Percentiles rank a stretch among this genome's conserved stretches.
Conservation (phyloP, 2,888 invertebrate genomes). For the Meloe dianella region DNA sequence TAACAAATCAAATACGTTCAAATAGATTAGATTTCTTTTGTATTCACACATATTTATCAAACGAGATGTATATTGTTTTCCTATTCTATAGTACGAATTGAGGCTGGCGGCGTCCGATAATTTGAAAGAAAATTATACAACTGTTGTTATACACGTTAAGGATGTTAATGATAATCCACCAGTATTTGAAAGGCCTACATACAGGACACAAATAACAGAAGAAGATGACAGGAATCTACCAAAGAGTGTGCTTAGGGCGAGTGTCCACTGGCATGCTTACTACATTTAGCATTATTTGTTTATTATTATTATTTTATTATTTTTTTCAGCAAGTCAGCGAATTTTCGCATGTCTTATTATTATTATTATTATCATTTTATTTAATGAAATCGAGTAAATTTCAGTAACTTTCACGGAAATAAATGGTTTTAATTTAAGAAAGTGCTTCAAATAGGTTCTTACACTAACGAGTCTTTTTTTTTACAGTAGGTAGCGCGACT, state of each 20-base stretch:
- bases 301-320: background rate
- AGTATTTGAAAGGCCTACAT: constrained; percentile 92
- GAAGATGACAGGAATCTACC: constrained; percentile 94
- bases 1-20: no score
- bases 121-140: constrained; percentile 96
- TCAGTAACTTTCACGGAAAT: background rate
- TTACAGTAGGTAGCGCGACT: background rate
- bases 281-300: background rate
- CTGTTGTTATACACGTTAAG: constrained; percentile 95
- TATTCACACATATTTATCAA: background rate
- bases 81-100: constrained; percentile 79
- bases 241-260: constrained; percentile 88
- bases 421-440: background rate
- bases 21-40: no score
- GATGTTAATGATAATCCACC: constrained; percentile 99
- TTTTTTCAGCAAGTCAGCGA: constrained; percentile 3
- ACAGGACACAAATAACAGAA: constrained; percentile 94
- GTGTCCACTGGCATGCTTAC: constrained; percentile 45
- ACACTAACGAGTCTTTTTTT: background rate
- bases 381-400: background rate
- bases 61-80: background rate
- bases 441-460: background rate
- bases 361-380: constrained; percentile 1
- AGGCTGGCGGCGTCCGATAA: constrained; percentile 95
- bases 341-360: background rate